Evolutionary conservation across 2,113 vertebrate genomes (phyloP).

Genomic region (Pica pica): DNA sequence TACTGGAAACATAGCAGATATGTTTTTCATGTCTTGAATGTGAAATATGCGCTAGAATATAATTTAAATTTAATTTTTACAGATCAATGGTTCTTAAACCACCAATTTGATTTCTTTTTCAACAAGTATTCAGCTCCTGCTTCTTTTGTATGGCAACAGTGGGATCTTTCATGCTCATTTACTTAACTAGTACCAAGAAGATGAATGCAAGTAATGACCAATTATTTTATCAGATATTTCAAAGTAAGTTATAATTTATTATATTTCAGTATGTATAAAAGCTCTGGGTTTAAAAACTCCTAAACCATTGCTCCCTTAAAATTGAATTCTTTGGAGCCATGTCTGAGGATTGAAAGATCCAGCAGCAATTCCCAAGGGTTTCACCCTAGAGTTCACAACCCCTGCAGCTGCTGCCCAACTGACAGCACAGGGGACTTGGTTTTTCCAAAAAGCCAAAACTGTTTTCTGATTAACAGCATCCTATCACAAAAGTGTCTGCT

Average conservation of each 20-base stretch:
- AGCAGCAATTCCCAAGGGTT: neutral
- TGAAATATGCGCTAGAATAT: neutral
- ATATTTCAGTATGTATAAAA: neutral
- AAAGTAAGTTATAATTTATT: neutral
- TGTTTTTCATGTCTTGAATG: neutral
- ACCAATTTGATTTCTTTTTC: neutral
- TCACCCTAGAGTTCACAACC: neutral
- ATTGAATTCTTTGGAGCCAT: neutral
- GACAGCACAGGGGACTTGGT: neutral
- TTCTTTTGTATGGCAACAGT: neutral
- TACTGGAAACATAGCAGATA: neutral
- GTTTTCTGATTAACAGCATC: neutral
- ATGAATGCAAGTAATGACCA: neutral
- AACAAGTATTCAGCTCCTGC: neutral
- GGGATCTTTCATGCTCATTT: neutral
- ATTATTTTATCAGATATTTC: neutral
- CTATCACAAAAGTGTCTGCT: neutral
- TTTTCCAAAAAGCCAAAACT: neutral
- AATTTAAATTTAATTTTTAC: slow-evolving; percentile 37
- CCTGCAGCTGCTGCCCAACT: neutral
- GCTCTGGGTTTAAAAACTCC: neutral
- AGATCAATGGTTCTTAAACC: neutral
- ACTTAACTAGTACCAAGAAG: neutral
- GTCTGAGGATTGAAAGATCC: neutral
- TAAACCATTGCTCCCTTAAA: neutral